phyloP scores from a whole-genome alignment of 2,797 vertebrate species.

The Odontamblyopus lacepedii region DNA sequence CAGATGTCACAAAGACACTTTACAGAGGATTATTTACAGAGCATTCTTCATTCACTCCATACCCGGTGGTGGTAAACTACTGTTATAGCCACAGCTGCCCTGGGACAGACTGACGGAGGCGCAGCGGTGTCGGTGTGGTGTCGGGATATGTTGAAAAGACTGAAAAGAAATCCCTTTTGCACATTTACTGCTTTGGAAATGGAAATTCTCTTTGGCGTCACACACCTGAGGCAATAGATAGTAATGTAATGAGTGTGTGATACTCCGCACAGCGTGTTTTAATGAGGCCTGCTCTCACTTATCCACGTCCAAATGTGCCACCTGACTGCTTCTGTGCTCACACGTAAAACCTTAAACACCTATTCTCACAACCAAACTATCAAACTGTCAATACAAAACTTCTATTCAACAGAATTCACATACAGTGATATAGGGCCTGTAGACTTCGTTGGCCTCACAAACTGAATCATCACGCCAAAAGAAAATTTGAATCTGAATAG shows the following conservation, averaged over 20 bases:
- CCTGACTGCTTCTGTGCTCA: not conserved
- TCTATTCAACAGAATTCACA: not conserved
- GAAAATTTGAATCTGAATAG: too few relatives aligned
- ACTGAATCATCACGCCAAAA: too few relatives aligned
- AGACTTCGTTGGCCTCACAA: too few relatives aligned
- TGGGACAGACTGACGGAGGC: too few relatives aligned
- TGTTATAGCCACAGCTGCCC: too few relatives aligned
- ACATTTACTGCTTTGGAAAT: constrained; percentile 11
- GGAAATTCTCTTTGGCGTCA: constrained; percentile 10
- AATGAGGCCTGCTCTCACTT: constrained; percentile 14
- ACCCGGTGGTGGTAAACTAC: too few relatives aligned
- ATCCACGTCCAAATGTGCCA: constrained; percentile 1
- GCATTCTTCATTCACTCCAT: too few relatives aligned
- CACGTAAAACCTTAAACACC: not conserved
- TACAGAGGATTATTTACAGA: too few relatives aligned
- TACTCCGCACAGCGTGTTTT: constrained; percentile 5
- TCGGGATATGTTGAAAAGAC: not conserved
- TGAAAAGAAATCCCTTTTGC: constrained; percentile 3
- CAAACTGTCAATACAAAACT: not conserved
- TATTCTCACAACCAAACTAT: not conserved
- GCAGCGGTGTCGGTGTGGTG: not conserved
- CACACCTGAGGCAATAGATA: constrained; percentile 8
- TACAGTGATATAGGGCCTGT: not conserved
- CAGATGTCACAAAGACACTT: too few relatives aligned
- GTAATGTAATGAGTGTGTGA: constrained; percentile 8